Base-by-base conservation (phyloP, 1,140 invertebrate species). In the Sinonovacula constricta region DNA sequence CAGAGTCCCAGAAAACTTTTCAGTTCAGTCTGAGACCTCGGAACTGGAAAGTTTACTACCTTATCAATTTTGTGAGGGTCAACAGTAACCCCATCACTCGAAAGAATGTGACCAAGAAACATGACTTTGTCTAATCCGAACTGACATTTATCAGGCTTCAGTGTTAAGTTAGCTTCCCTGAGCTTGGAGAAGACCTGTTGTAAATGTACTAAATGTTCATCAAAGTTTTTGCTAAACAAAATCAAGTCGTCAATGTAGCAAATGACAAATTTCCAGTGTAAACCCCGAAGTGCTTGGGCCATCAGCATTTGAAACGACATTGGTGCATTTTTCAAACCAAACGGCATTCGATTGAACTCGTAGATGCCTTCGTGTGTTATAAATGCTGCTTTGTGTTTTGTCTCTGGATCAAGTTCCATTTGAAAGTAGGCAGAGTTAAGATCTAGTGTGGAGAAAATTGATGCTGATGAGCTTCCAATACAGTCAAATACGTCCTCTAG, bases 1-100 rank as follows among this genome's bases (percentile, higher is more conserved):
- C 88, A 67, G 18, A 93, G 60, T 2, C 92, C 92, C 1, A 93
- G 34, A 77, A 93, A 92, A 24, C 84, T 39, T 60, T 90, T 76
- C 0, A 93, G 59, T 60, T 91, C 86, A 34, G 89, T 87, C 10
- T 84, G 60, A 78, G 71, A 88, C 68, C 70, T 87, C 26, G 83
- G 80, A 14, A 14, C 18, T 59, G 82, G 80, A 66, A 81, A 83
- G 14, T 76, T 60, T 14, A 24, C 12, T 7, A 83, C 49, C 7
- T 12, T n/a, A n/a, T 57, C 45, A 4, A 57, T 51, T 36, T 80
- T 82, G 10, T 49, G 30, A 10, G 34, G 33, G 45, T 82, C 70
- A 14, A 68, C 49, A 14, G 57, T 15, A 3, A 84, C 63, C 22
- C 83, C 83, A 33, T 81, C 28, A 66, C 66, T 71, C 0, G 74